Evolutionary conservation across 2,888 invertebrate species (phyloP), one percentile per base, ranked within the genome.

Genomic region (Nymphalis c-album): DNA sequence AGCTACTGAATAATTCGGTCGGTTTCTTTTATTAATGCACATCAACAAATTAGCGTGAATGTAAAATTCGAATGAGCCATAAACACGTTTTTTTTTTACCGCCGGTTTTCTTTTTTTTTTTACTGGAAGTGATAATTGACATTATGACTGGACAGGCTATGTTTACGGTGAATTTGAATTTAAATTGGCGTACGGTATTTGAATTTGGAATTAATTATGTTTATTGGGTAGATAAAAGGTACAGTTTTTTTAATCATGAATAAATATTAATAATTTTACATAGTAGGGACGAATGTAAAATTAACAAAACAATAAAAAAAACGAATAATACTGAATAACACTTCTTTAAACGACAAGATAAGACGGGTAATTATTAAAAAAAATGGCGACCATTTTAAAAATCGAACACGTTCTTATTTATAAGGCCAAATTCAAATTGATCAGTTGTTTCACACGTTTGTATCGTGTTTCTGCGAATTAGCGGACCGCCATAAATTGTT

Each of bases 31-130:
- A 87, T 86, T 83, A 86, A 87, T 85, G 78, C 83, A 79, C 83
- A 85, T 90, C 87, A 86, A 91, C 91, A 91, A 91, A 92, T 92
- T 92, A 92, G 90, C 91, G 85, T 86, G 86, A 84, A 88, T 87
- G 91, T 92, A 91, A 91, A 91, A 89, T 85, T 86, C 87, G 86
- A 87, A 88, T 88, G 85, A 82, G 87, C 82, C 74, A 87, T 90
- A 91, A 90, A 90, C 86, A 87, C 83, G 83, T 80, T 78, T 87
- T 85, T 90, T n/a, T 84, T 83, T 86, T 87, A 74, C 80, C 78
- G 81, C 77, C 80, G 80, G 82, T 81, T 87, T 87, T 84, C 80
- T 85, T 87, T 86, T 89, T 87, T 86, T 86, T 89, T 87, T 86
- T 86, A 73, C 82, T 85, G 74, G 81, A 89, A 83, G 91, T 91